phyloP scores from a whole-genome alignment of 2,113 vertebrate genomes.

The Clarias macrocephalus region DNA sequence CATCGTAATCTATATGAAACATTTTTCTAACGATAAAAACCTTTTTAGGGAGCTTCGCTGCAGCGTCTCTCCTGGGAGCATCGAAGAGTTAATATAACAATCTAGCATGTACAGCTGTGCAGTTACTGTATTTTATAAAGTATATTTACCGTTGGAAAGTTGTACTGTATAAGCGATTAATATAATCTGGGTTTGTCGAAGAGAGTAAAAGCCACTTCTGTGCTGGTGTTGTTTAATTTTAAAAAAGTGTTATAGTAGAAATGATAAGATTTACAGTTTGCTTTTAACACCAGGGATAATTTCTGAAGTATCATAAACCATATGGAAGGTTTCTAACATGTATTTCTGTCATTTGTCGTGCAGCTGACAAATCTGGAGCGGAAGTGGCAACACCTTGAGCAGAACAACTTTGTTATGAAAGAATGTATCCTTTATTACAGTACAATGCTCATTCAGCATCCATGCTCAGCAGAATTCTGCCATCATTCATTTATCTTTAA shows the following conservation, averaged over 20 bases:
- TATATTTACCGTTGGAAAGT: neutral
- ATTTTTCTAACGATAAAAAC: slow-evolving; percentile 6
- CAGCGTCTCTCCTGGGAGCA: neutral
- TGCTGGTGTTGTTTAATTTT: neutral
- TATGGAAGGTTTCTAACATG: neutral
- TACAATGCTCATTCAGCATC: neutral
- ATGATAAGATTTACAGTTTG: neutral
- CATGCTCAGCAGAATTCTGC: neutral
- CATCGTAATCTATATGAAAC: neutral
- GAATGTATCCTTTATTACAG: slow-evolving; percentile 90
- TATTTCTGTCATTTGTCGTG: slow-evolving; percentile 48
- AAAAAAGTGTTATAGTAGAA: neutral
- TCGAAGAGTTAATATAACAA: neutral
- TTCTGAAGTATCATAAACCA: neutral
- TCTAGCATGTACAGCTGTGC: neutral
- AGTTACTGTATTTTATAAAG: neutral
- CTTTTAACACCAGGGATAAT: neutral
- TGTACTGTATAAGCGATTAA: neutral
- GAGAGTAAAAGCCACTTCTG: neutral
- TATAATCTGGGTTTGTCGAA: neutral
- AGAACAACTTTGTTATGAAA: slow-evolving; percentile 99
- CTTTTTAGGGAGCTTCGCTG: neutral
- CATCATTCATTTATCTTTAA: slow-evolving; percentile 1
- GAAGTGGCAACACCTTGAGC: slow-evolving; percentile 95
- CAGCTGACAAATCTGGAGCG: slow-evolving; percentile 95